Base-by-base conservation (phyloP, 2,888 invertebrate genomes). In the Hedya salicella region DNA sequence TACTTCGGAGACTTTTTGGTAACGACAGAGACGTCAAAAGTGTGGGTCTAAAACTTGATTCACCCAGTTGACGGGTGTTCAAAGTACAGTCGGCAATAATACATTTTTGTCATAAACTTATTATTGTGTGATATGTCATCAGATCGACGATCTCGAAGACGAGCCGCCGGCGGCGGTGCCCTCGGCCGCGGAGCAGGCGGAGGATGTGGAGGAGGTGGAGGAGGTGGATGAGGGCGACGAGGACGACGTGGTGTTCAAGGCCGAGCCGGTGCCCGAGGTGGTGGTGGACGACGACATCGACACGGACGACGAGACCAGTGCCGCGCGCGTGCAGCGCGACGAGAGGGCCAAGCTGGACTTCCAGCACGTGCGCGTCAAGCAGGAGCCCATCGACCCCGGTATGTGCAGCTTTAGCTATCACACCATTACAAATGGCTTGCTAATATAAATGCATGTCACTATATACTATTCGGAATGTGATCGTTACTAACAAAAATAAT, bases 161-260 rank as follows among this genome's bases (percentile, higher is more conserved):
- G 14, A 44, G 25, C 11, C 25, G 6, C 36, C 44, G n/a, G 19
- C 21, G 1, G 57, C 6, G 25, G 25, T 6, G 25, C 25, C 25
- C 3, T 0, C 25, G 25, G n/a, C n/a, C n/a, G n/a, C n/a, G n/a
- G n/a, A n/a, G n/a, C n/a, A 3, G 2, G 1, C 42, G 3, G 60
- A 60, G 2, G 11, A 19, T n/a, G 52, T 36, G 1, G 56, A 48
- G 19, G 66, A 50, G 5, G 39, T 32, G 1, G 21, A 21, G 4
- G 53, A 68, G 21, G 57, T 17, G 11, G 80, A 87, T 30, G 88
- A 92, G n/a, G 94, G 93, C 11, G 95, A 94, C 6, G 95, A 95
- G 69, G 95, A 95, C 73, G 95, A 95, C 77, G 95, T 95, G 65
- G 95, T 95, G 57, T 93, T 95, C 72, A 94, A 95, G 71, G 93